Evolutionary conservation across 2,113 vertebrate species (phyloP), one percentile per base, ranked within the genome.

Genomic region (Orcinus orca): DNA sequence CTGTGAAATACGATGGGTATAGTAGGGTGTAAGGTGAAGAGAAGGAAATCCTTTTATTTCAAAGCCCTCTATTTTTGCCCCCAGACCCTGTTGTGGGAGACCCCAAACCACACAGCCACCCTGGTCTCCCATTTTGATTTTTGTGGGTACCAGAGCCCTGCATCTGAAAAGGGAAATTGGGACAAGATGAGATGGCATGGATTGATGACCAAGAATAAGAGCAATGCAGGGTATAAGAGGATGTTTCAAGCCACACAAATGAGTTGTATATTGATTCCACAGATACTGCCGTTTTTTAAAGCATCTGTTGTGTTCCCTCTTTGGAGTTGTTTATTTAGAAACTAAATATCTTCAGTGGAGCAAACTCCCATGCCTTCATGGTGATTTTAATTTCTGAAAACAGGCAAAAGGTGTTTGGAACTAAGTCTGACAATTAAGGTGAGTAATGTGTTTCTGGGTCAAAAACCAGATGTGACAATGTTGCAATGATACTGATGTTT

Each of bases 401-500:
- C 50, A 77, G 58, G 36, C 44, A 31, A 76, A 77, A 81, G 8
- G 44, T 93, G 33, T 90, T 88, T 38, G 47, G n/a, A 87, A 50
- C 50, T 47, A 41, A 33, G 12, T 86, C 33, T 95, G 88, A 90
- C 96, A 74, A 90, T 95, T 82, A 85, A 77, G 70, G 91, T 90
- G 90, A 97, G n/a, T 84, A 77, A 96, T 84, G 47, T 60, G 80
- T 38, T 67, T 93, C 50, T 80, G 55, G 53, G 58, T 94, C 84
- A 90, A 88, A 96, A 87, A 50, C 63, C 93, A 95, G 71, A 86
- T 89, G 94, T 85, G 94, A 85, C 77, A 70, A 88, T 44, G n/a
- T 86, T 85, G 60, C 58, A 11, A 33, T 67, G 71, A 81, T 41
- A 63, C 41, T 53, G 36, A 84, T 44, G 81, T 70, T 76, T 95